Percentiles rank a stretch among this genome's conserved stretches.
Evolutionary conservation across 92 coral and sea anemone species (phyloP).

Genomic region (Hydrozoanthus gracilis): DNA sequence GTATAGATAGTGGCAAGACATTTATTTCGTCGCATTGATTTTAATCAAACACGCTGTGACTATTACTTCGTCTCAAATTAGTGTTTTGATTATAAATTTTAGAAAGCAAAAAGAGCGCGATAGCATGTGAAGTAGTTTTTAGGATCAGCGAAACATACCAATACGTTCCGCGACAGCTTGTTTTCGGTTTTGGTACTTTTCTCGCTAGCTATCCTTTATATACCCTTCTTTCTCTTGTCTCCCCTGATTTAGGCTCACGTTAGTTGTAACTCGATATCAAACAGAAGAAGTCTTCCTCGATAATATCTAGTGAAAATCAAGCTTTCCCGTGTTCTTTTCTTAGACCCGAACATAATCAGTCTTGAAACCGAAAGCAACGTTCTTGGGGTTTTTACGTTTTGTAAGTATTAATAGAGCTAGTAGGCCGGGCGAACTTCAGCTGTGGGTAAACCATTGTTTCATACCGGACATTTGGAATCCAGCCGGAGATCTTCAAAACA

Average conservation of each 20-base stretch:
- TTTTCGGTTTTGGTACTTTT: conserved; percentile 41
- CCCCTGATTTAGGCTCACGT: not conserved
- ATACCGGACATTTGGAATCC: not conserved
- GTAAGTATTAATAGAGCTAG: not conserved
- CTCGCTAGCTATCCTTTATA: not conserved
- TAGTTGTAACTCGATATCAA: not conserved
- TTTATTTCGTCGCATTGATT: not conserved
- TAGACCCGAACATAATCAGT: no score
- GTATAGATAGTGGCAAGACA: conserved; percentile 13
- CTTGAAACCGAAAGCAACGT: not conserved
- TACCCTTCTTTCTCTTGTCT: not conserved
- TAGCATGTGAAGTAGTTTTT: not conserved
- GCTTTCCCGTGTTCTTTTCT: not conserved
- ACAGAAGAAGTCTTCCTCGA: no score
- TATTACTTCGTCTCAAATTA: not conserved
- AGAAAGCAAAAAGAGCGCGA: not conserved
- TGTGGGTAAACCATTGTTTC: not conserved
- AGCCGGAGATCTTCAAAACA: not conserved
- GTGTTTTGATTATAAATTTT: not conserved
- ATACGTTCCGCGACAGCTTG: not conserved
- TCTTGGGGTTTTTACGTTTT: not conserved
- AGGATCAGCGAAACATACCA: not conserved
- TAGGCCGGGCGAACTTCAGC: not conserved
- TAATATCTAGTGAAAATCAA: no score
- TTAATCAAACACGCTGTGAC: not conserved